Base-by-base conservation (phyloP, 2,888 invertebrate species). In the Amiota mariae region DNA sequence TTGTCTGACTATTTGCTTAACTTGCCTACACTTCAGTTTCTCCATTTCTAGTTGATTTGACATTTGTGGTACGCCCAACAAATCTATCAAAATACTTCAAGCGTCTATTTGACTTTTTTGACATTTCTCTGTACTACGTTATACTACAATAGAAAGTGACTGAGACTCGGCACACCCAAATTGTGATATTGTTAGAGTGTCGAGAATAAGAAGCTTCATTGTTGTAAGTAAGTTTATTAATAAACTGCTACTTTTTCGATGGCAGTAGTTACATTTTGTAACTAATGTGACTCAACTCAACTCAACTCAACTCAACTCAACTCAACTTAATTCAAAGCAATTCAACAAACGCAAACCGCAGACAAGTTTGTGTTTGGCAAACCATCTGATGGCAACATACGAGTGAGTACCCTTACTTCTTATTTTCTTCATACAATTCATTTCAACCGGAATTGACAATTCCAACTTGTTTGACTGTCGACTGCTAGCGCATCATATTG, bases 41-140 rank as follows among this genome's bases (percentile, higher is more conserved):
- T 46, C 46, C 47, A 73, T 63, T 73, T 74, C 77, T 74, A 9
- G 66, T 15, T 20, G n/a, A 59, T 48, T 18, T 66, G 15, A 48
- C 51, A n/a, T 68, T 47, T 68, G 67, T 68, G 67, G 67, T 73
- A 76, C 79, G 78, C 80, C 77, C 76, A 80, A 80, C 79, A 81
- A 87, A 87, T 87, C 81, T 83, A 85, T 87, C 87, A 87, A 87
- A 86, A 76, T 77, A 82, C 85, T 79, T 85, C 79, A 85, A 82
- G 87, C 87, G 80, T 80, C 79, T 79, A 79, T 82, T 81, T 76
- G 81, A 79, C 76, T 80, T 83, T 80, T 78, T 76, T 80, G 81
- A 80, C 80, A 80, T 79, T 72, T 67, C 9, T 11, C 8, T 59
- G 9, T 9, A 20, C 20, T 13, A 6, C 3, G 0, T 59, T 59